Base-by-base conservation (phyloP, 2,888 invertebrate genomes). In the Microctonus aethiopoides region DNA sequence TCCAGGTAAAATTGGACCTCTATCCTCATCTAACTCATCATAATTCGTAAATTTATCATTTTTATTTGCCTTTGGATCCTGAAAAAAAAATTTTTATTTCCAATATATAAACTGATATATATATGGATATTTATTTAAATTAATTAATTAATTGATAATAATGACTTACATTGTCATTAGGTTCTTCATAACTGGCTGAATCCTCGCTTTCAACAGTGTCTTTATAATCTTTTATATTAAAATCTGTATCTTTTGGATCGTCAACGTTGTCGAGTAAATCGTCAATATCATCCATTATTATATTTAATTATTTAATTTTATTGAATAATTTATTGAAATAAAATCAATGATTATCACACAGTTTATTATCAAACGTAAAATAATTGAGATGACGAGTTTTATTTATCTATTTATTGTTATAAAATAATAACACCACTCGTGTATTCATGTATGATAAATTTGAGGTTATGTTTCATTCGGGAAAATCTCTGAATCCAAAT, bases 171-270 rank as follows among this genome's bases (percentile, higher is more conserved):
- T 68, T 64, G 13, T 74, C 75, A 5, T 72, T 57, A 46, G 75
- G 57, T 29, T 71, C 77, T 13, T 76, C 76, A 16, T 29, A 71
- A 26, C 62, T 66, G 10, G 65, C 70, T 7, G 82, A 83, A 22
- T 82, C 84, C 36, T 84, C 83, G 60, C 83, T 85, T 24, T 81
- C 83, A 20, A 79, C 68, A 24, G 80, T 79, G 26, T 80, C 77
- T 3, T 66, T 74, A 73, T 79, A 80, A 52, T 84, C 79, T 2
- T 81, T 77, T 0, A 78, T 68, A n/a, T 79, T 77, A 51, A 82
- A 82, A 68, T 83, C 80, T 2, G 75, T 76, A 54, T 81, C 81
- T 54, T 78, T 79, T 5, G 67, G 66, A 32, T 76, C 72, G 26
- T 76, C 74, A 9, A 51, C 67, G 70, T 68, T 70, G 5, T 79